phyloP scores from a whole-genome alignment of 1,140 invertebrate species.

The Atopsyche davidsoni region DNA sequence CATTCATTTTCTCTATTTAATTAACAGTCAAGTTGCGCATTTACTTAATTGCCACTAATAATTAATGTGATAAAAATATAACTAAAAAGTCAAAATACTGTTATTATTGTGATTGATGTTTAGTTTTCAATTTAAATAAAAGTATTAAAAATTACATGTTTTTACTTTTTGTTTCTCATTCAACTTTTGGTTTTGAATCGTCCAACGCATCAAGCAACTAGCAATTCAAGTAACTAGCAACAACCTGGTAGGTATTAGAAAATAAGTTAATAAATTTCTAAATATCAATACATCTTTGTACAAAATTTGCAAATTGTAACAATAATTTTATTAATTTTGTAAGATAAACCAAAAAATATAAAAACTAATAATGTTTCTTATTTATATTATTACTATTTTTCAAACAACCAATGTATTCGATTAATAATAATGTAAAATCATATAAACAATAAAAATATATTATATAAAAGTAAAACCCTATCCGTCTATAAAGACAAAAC shows the following conservation, averaged over 20 bases:
- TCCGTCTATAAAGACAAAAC: too few species aligned
- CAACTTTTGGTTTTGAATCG: too few species aligned
- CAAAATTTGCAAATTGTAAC: neutral
- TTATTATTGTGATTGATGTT: constrained; percentile 20
- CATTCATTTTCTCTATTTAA: neutral
- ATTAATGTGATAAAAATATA: constrained; percentile 15
- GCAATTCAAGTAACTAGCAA: too few species aligned
- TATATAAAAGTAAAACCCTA: too few species aligned
- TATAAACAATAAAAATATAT: too few species aligned
- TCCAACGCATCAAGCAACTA: too few species aligned
- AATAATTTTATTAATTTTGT: neutral
- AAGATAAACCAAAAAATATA: neutral
- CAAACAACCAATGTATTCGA: too few species aligned
- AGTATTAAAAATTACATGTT: neutral
- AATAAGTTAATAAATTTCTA: neutral
- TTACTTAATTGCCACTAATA: constrained; percentile 19
- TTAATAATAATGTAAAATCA: too few species aligned
- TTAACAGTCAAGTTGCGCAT: constrained; percentile 8
- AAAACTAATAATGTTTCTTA: neutral
- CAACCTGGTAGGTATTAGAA: too few species aligned
- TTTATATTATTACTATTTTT: neutral
- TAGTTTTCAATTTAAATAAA: constrained; percentile 18
- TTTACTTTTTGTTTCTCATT: constrained; percentile 1
- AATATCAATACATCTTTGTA: neutral
- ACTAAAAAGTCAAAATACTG: constrained; percentile 5